Evolutionary conservation across 2,797 vertebrate species (phyloP), one percentile per base, ranked within the genome.

Genomic region (Centropyge bicolor): DNA sequence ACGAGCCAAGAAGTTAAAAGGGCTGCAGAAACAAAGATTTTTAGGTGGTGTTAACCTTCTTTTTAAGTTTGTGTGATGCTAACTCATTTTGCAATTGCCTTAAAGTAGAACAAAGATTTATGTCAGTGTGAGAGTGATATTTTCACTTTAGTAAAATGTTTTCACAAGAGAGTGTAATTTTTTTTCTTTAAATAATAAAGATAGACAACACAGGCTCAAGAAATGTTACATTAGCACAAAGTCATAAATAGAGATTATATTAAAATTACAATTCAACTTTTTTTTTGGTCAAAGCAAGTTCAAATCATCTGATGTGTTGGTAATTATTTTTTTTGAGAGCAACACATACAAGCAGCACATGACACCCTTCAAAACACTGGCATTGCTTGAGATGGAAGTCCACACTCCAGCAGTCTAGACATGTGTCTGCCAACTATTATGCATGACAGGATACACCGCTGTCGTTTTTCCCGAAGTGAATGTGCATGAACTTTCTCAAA

Each of bases 41-140:
- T 35, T 54, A 41, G 49, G 12, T 8, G 19, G 54, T 64, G 35
- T 74, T 69, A 13, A 41, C 19, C 16, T 73, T 41, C 57, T 72
- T 74, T 79, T 80, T 54, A 60, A 74, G 40, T 36, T 17, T 68
- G 62, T 80, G 40, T 86, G 51, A 71, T 38, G 27, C 74, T 88
- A 81, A 86, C 48, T 57, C 36, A 2, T 2, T 69, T 68, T 70
- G 59, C 41, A 41, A 12, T 65, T 74, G 62, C 57, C 41, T 83
- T 75, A 22, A 27, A 70, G 56, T 78, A 56, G 63, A 82, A 41
- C 35, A 69, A 46, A 54, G 13, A 51, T 45, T 38, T 31, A 13
- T 65, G 24, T 72, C 46, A 54, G 51, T 65, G 46, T 80, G 63
- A 35, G 43, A 76, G 52, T 4, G 0, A 68, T 74, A 61, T 78